Evolutionary conservation across 1,140 invertebrate genomes (phyloP).

Genomic region (Aporrectodea caliginosa): DNA sequence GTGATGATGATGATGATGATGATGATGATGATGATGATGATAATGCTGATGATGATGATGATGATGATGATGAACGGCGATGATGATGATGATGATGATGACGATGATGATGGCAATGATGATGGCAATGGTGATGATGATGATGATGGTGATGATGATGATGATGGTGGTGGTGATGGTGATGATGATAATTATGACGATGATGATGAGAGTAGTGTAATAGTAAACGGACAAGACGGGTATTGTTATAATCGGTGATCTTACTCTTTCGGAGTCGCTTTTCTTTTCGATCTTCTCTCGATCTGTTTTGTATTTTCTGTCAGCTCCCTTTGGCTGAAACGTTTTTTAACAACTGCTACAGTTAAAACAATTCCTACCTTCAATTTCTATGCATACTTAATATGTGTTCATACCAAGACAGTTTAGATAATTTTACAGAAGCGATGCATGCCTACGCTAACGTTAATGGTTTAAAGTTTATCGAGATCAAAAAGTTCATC

Average conservation of each 20-base stretch:
- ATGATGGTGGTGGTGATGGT: background rate
- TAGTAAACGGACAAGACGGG: background rate
- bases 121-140: background rate
- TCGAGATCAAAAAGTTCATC: no score
- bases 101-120: background rate
- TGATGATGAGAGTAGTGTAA: background rate
- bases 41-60: background rate
- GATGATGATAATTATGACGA: background rate
- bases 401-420: no score
- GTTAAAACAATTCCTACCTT: no score
- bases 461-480: no score
- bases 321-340: background rate
- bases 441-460: no score
- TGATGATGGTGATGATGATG: background rate
- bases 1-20: background rate
- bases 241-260: background rate
- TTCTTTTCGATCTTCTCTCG: background rate
- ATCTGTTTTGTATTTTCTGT: background rate
- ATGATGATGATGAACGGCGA: background rate
- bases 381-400: no score
- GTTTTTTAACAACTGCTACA: no score
- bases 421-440: no score
- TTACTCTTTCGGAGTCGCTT: background rate
- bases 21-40: slow-evolving; percentile 2
- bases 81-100: background rate